Percentiles rank a stretch among this genome's conserved stretches.
phyloP scores from a whole-genome alignment of 2,888 invertebrate genomes.

The Apoderus coryli region DNA sequence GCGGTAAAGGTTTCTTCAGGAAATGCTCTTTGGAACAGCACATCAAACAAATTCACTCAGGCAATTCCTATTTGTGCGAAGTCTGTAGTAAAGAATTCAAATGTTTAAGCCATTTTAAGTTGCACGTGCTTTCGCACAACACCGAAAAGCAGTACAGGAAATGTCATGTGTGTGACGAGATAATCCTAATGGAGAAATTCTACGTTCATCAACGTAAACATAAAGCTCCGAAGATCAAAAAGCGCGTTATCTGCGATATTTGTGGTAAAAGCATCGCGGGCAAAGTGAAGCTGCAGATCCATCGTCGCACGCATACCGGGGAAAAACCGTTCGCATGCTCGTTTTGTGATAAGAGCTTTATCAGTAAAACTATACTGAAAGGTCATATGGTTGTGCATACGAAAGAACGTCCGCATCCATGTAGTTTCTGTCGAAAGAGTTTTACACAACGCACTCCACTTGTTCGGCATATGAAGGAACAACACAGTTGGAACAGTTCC shows the following conservation, averaged over 20 bases:
- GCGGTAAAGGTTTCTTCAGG: too few relatives aligned
- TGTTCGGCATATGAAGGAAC: neutral
- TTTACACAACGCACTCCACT: slow-evolving; percentile 9
- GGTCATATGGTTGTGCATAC: slow-evolving; percentile 18
- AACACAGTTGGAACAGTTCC: too few relatives aligned
- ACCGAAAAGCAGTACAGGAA: slow-evolving; percentile 4
- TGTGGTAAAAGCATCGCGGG: slow-evolving; percentile 5
- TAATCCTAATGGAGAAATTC: too few relatives aligned
- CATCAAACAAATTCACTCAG: slow-evolving; percentile 8
- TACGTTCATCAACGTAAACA: neutral
- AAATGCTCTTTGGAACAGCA: neutral
- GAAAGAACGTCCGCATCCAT: slow-evolving; percentile 14
- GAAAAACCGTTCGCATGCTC: slow-evolving; percentile 4
- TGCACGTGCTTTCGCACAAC: slow-evolving; percentile 12
- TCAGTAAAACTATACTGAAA: slow-evolving; percentile 15
- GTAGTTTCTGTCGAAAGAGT: slow-evolving; percentile 15
- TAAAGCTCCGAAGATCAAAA: neutral
- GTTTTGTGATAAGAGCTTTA: slow-evolving; percentile 16
- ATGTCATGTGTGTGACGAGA: neutral
- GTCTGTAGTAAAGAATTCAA: slow-evolving; percentile 11
- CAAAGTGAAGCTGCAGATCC: slow-evolving; percentile 3
- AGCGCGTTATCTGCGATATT: neutral
- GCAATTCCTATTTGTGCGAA: slow-evolving; percentile 6
- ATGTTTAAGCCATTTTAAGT: too few relatives aligned
- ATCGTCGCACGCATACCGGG: slow-evolving; percentile 3